Conservation (phyloP, 92 coral and sea anemone genomes). For the Palythoa heliodiscus region DNA sequence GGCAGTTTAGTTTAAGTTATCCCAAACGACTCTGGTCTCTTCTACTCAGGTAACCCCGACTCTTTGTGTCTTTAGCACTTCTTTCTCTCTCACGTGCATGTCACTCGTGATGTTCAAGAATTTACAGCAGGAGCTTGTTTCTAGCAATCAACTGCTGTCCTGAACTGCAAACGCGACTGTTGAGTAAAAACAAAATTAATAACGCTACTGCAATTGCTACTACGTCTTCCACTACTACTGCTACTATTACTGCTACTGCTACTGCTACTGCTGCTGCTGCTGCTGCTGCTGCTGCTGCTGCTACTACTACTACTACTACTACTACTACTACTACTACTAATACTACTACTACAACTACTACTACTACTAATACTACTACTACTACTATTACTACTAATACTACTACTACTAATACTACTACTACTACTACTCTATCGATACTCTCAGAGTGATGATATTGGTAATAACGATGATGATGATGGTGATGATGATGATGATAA, state of each 20-base stretch:
- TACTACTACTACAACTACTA: too few species aligned
- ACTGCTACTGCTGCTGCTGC: too few species aligned
- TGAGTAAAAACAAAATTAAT: neutral
- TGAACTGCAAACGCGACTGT: slow-evolving; percentile 45
- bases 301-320: too few species aligned
- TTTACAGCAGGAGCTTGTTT: neutral
- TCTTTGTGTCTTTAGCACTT: neutral
- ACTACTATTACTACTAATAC: too few species aligned
- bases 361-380: too few species aligned
- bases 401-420: too few species aligned
- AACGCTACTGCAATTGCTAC: neutral
- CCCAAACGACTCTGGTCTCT: neutral
- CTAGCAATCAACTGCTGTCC: slow-evolving; percentile 30
- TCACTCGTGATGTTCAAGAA: neutral
- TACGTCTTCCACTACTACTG: too few species aligned
- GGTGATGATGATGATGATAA: neutral
- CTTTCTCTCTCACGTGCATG: neutral
- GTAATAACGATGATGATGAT: neutral
- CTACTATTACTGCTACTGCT: too few species aligned
- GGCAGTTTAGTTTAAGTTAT: neutral
- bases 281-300: too few species aligned
- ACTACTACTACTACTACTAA: too few species aligned
- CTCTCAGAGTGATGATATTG: neutral
- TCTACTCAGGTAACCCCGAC: neutral
- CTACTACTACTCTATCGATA: neutral